Conservation (phyloP, 2,113 vertebrate species). For the Tychaedon coryphoeus region DNA sequence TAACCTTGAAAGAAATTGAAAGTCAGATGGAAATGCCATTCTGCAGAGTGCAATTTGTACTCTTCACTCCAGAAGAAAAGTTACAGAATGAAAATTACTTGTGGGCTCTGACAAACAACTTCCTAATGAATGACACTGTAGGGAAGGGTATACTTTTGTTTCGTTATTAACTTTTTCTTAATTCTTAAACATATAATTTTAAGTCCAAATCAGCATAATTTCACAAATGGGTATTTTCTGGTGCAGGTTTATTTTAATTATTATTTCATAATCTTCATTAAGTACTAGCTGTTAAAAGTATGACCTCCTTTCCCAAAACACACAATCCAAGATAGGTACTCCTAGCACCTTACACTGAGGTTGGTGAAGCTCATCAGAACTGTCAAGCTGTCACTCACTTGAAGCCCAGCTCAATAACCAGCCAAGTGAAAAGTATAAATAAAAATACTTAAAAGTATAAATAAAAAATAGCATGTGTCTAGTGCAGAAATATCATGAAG, state of each 20-base stretch:
- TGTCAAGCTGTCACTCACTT: neutral
- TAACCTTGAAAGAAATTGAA: neutral
- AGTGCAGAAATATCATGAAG: neutral
- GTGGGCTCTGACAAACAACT: neutral
- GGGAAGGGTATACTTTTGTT: neutral
- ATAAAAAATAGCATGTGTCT: neutral
- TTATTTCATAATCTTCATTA: neutral
- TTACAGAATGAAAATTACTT: neutral
- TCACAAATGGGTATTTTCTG: neutral
- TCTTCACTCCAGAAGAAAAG: neutral
- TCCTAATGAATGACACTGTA: neutral
- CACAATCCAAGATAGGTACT: neutral
- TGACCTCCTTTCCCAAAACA: neutral
- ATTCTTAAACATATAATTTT: neutral
- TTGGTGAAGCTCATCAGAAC: neutral
- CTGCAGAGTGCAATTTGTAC: neutral
- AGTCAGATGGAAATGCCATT: neutral
- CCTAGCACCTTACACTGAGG: neutral
- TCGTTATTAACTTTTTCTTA: neutral
- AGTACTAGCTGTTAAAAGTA: neutral
- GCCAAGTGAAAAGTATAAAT: neutral
- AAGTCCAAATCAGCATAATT: neutral
- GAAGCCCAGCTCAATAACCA: neutral
- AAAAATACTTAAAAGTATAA: neutral
- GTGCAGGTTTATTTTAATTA: accelerated